These are phyloP conservation scores for Drosophila sp. DNA, from an alignment of 1,140 invertebrate genomes.

Conservation along the genomic window DNA sequence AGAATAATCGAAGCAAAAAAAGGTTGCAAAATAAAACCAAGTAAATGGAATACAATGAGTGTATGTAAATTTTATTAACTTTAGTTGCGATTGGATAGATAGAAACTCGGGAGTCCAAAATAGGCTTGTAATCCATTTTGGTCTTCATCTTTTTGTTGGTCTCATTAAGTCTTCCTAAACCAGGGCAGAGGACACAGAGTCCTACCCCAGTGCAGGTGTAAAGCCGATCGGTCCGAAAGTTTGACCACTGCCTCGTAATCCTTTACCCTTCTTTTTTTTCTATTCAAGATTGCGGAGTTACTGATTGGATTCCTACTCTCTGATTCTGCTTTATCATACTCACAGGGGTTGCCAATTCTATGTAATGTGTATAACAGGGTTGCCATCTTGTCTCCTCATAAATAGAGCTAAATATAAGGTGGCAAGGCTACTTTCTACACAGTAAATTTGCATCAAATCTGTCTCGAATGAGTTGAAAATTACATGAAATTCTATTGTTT, in stretches of 20 bases:
- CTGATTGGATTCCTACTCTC: too few species aligned
- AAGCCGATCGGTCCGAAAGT: slow-evolving; percentile 97
- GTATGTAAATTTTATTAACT: not conserved
- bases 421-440: too few species aligned
- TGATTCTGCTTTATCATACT: too few species aligned
- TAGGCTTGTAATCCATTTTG: slow-evolving; percentile 99
- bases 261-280: slow-evolving; percentile 95
- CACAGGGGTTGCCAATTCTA: too few species aligned
- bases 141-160: slow-evolving; percentile 99
- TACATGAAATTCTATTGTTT: slow-evolving; percentile 73
- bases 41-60: not conserved
- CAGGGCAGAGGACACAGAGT: slow-evolving; percentile 93
- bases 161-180: slow-evolving; percentile 99
- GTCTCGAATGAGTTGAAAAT: too few species aligned
- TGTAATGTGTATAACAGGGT: too few species aligned
- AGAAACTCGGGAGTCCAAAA: slow-evolving; percentile 84
- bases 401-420: too few species aligned
- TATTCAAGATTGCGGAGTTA: too few species aligned
- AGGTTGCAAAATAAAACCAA: not conserved
- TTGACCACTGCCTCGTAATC: slow-evolving; percentile 99
- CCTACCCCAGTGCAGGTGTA: slow-evolving; percentile 99
- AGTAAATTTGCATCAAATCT: too few species aligned
- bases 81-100: not conserved
- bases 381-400: too few species aligned
- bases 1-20: not conserved